Evolutionary conservation across 2,888 invertebrate species (phyloP), one percentile per base, ranked within the genome.

Genomic region (Salpingus planirostris): DNA sequence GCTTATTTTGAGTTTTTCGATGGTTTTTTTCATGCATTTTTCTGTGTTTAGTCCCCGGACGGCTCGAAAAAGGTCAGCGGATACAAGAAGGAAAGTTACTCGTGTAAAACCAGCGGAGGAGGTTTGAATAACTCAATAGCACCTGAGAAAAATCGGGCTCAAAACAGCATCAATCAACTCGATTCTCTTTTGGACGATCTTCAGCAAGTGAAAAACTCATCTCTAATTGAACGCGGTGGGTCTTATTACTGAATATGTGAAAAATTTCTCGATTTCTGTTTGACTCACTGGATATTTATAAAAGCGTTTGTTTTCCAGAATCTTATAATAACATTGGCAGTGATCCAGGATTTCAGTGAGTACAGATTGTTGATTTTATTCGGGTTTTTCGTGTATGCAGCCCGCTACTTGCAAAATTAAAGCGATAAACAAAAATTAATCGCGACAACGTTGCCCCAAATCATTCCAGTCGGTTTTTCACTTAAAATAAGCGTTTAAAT

Each of bases 141-240:
- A 27, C 59, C 60, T 13, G 61, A 63, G 42, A 59, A 57, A 41
- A 36, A 50, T 13, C 50, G 62, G 29, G 60, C 62, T 54, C 63
- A 65, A 39, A 64, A 79, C 52, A 83, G 81, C 54, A 80, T 83
- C 26, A 81, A 80, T 49, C 82, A 84, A 58, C 62, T 85, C 53
- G 84, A 85, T 58, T 78, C 79, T 0, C 64, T 85, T 27, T 67
- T 85, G 31, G 82, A 82, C 46, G 84, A 85, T 58, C 64, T 85
- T 49, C 80, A 81, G 42, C 65, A 66, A 51, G 63, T 59, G 6
- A 64, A 65, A 35, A 59, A 60, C 43, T 52, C 59, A 12, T 49
- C 52, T n/a, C n/a, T n/a, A n/a, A n/a, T n/a, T n/a, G n/a, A n/a
- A n/a, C n/a, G n/a, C n/a, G n/a, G n/a, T n/a, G n/a, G n/a, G n/a